Evolutionary conservation across 53 echinoderm and acorn worm genomes (phyloP).

Genomic region (Hippasteria phrygiana): DNA sequence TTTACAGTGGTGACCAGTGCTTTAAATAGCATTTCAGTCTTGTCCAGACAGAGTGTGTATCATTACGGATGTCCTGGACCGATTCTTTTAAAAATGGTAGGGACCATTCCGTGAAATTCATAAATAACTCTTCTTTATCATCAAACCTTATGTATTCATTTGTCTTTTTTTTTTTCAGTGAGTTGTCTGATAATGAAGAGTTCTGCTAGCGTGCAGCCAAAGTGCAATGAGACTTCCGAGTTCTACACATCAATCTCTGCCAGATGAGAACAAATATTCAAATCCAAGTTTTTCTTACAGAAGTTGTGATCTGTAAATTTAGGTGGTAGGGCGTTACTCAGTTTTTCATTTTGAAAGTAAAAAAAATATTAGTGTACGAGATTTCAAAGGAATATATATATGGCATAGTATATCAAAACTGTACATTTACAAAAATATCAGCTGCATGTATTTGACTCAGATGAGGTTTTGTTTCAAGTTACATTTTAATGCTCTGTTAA

Average conservation of each 20-base stretch:
- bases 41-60: background rate
- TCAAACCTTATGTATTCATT: background rate
- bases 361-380: too few species aligned
- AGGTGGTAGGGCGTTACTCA: too few species aligned
- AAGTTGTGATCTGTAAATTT: too few species aligned
- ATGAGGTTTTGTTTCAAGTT: background rate
- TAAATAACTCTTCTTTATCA: background rate
- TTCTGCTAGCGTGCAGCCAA: constrained; percentile 74
- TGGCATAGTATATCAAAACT: too few species aligned
- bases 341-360: too few species aligned
- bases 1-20: too few species aligned
- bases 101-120: background rate
- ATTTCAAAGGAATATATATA: too few species aligned
- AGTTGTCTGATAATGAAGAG: constrained; percentile 88
- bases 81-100: background rate
- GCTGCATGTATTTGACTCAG: background rate
- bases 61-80: background rate
- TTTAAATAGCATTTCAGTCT: background rate
- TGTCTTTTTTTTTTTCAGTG: constrained; percentile 66
- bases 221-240: constrained; percentile 5
- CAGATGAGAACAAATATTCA: background rate
- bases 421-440: background rate
- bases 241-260: background rate
- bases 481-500: too few species aligned
- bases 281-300: background rate